phyloP scores from a whole-genome alignment of 2,113 vertebrate genomes.

The Colistium nudipinnis region DNA sequence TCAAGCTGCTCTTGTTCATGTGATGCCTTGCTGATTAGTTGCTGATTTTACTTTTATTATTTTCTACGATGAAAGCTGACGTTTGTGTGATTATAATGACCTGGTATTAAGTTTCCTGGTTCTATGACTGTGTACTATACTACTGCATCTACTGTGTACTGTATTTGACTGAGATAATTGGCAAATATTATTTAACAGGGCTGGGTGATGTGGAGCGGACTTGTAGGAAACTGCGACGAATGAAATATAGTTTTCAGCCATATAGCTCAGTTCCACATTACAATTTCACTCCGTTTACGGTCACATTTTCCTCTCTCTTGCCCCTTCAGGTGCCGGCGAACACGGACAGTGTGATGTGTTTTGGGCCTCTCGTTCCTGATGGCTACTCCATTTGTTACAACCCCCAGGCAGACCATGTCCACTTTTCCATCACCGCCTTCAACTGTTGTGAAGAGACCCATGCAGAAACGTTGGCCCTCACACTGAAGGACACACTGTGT shows the following conservation, averaged over 20 bases:
- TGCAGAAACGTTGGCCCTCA: constrained; percentile 78
- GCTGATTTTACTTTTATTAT: no score
- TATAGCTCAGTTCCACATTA: no score
- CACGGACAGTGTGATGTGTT: constrained; percentile 88
- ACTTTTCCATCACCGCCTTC: constrained; percentile 86
- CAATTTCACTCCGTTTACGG: neutral
- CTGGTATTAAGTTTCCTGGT: neutral
- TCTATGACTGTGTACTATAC: neutral
- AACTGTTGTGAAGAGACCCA: constrained; percentile 88
- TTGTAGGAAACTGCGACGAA: no score
- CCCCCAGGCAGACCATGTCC: constrained; percentile 82
- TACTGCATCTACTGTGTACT: no score
- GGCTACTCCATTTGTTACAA: constrained; percentile 89
- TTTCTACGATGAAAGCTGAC: no score
- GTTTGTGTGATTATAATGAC: neutral
- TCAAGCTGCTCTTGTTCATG: no score
- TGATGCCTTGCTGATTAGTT: no score
- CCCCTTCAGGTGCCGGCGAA: constrained; percentile 80
- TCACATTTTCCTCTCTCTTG: neutral
- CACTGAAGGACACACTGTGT: constrained; percentile 77
- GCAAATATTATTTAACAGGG: neutral
- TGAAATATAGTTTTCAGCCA: neutral
- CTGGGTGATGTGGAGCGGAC: neutral
- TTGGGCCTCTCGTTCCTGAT: constrained; percentile 86
- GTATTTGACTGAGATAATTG: no score